Evolutionary conservation across 1,140 invertebrate genomes (phyloP).

Genomic region (Bombus vancouverensis): DNA sequence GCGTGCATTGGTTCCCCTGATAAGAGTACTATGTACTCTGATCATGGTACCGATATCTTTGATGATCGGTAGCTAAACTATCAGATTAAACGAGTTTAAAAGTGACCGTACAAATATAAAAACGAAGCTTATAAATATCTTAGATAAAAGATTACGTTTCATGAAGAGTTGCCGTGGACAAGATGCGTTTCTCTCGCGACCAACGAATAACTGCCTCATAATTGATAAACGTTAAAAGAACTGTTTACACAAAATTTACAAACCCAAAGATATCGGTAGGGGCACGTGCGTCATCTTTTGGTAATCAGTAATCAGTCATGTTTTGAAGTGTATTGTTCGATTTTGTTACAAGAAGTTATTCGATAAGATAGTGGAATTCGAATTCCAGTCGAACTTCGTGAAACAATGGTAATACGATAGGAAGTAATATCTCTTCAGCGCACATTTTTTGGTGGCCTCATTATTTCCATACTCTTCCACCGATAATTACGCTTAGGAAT

Average conservation of each 20-base stretch:
- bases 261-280: neutral
- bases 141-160: neutral
- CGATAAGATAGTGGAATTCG: slow-evolving; percentile 50
- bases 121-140: neutral
- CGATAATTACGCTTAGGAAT: neutral
- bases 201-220: neutral
- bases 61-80: slow-evolving; percentile 10
- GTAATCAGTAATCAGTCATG: slow-evolving; percentile 44
- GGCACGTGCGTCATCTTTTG: neutral
- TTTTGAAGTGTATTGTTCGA: slow-evolving; percentile 3
- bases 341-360: slow-evolving; percentile 1
- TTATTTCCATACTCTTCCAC: neutral
- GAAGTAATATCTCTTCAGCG: neutral
- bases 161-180: too few species aligned
- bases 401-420: neutral
- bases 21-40: slow-evolving; percentile 37
- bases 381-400: neutral
- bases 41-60: slow-evolving; percentile 27
- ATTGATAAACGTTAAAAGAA: slow-evolving; percentile 11
- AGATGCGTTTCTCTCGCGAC: neutral
- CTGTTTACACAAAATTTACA: slow-evolving; percentile 20
- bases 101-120: neutral
- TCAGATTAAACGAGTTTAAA: neutral
- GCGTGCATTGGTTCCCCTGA: slow-evolving; percentile 25
- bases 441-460: neutral